phyloP scores from a whole-genome alignment of 2,888 invertebrate genomes.

The Exocentrus adspersus region DNA sequence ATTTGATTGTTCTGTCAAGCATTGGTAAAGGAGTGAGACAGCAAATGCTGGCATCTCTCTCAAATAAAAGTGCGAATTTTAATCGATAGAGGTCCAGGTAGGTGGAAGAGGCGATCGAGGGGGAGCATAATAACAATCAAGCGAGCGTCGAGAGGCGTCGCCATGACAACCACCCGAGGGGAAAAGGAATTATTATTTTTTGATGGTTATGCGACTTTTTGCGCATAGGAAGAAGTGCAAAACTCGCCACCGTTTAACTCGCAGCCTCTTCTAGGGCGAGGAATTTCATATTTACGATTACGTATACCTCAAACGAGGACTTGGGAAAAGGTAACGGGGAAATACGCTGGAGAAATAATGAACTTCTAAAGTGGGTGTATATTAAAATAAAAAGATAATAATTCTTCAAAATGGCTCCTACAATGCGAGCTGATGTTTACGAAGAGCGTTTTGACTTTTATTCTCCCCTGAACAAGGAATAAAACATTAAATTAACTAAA shows the following conservation, averaged over 20 bases:
- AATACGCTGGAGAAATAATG: constrained; percentile 9
- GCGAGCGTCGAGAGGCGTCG: constrained; percentile 45
- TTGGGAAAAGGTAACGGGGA: neutral
- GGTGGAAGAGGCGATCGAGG: constrained; percentile 24
- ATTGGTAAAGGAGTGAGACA: no score
- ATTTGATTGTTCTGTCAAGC: no score
- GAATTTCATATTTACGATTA: constrained; percentile 38
- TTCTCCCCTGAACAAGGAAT: no score
- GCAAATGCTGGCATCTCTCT: neutral
- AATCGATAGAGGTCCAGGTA: constrained; percentile 27
- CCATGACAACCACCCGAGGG: constrained; percentile 53
- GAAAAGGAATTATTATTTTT: constrained; percentile 61
- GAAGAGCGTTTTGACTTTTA: no score
- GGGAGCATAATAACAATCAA: constrained; percentile 49
- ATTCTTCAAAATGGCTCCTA: no score
- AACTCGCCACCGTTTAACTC: constrained; percentile 52
- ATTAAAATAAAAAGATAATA: neutral
- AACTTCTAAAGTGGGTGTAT: neutral
- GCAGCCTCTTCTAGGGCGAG: constrained; percentile 49
- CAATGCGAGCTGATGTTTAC: no score
- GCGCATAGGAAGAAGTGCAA: constrained; percentile 49
- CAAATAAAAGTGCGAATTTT: constrained; percentile 19
- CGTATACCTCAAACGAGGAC: neutral
- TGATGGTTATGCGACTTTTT: constrained; percentile 62
- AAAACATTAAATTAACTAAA: no score